Percentiles rank a stretch among this genome's conserved stretches.
These are phyloP conservation scores for Panzeria rudis DNA, from an alignment of 2,888 invertebrate genomes.

Conservation along the genomic window DNA sequence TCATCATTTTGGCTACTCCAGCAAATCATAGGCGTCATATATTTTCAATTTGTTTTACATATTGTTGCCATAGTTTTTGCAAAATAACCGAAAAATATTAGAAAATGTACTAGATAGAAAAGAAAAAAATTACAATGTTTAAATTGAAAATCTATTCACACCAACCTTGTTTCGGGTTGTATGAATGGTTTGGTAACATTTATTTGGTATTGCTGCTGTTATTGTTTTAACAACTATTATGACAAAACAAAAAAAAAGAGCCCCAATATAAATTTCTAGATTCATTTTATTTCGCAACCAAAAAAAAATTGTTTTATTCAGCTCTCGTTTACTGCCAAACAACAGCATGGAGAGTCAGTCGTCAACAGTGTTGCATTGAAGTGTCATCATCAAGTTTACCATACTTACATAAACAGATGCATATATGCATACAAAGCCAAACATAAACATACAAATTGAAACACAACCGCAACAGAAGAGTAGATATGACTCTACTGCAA, in stretches of 20 bases:
- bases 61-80: constrained; percentile 36
- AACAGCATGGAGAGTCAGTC: constrained; percentile 19
- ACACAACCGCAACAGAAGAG: constrained; percentile 43
- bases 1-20: neutral
- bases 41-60: constrained; percentile 59
- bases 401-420: constrained; percentile 52
- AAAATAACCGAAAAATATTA: constrained; percentile 30
- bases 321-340: constrained; percentile 18
- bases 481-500: neutral
- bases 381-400: constrained; percentile 65
- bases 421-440: neutral
- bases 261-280: constrained; percentile 64
- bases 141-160: constrained; percentile 62
- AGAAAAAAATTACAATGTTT: constrained; percentile 27
- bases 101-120: neutral
- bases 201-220: constrained; percentile 38
- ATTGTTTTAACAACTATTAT: constrained; percentile 34
- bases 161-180: constrained; percentile 60
- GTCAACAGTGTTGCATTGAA: constrained; percentile 67
- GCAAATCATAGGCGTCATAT: constrained; percentile 48
- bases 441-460: constrained; percentile 26
- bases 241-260: neutral
- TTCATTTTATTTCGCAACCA: constrained; percentile 55
- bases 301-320: neutral
- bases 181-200: constrained; percentile 44